These are phyloP conservation scores for Pseudotriccus pelzelni DNA, from an alignment of 2,797 vertebrate genomes.

Conservation along the genomic window DNA sequence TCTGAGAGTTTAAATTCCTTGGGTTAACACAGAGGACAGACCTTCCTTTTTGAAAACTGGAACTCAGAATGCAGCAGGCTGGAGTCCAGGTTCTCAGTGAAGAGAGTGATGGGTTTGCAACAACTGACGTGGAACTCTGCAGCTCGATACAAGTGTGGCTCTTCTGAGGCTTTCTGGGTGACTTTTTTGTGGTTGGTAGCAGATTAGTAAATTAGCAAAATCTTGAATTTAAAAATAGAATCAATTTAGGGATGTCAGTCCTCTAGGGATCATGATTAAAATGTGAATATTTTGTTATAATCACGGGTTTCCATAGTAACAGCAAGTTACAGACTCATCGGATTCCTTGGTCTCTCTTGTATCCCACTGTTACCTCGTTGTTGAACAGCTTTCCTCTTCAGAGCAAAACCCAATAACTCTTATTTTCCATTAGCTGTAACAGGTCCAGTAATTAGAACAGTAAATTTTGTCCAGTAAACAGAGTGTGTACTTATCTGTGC, in stretches of 20 bases:
- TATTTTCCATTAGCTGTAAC: slow-evolving; percentile 36
- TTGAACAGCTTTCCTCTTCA: slow-evolving; percentile 14
- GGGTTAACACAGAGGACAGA: neutral
- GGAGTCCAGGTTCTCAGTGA: neutral
- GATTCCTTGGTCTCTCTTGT: neutral
- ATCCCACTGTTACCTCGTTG: slow-evolving; percentile 14
- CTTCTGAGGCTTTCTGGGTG: neutral
- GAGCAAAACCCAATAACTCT: slow-evolving; percentile 16
- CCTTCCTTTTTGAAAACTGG: neutral
- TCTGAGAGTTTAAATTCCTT: neutral
- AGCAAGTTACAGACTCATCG: neutral
- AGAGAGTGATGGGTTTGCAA: neutral
- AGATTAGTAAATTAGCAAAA: neutral
- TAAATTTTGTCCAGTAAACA: slow-evolving; percentile 56
- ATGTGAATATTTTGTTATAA: slow-evolving; percentile 42
- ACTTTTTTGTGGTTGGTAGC: neutral
- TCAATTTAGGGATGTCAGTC: neutral
- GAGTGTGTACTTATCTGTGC: slow-evolving; percentile 1
- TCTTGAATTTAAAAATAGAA: neutral
- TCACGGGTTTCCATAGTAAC: slow-evolving; percentile 53
- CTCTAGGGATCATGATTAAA: neutral
- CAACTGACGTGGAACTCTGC: neutral
- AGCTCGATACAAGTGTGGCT: neutral
- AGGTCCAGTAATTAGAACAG: slow-evolving; percentile 51
- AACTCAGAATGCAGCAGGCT: neutral